These are phyloP conservation scores for Apeira syringaria DNA, from an alignment of 2,888 invertebrate genomes.

Conservation along the genomic window DNA sequence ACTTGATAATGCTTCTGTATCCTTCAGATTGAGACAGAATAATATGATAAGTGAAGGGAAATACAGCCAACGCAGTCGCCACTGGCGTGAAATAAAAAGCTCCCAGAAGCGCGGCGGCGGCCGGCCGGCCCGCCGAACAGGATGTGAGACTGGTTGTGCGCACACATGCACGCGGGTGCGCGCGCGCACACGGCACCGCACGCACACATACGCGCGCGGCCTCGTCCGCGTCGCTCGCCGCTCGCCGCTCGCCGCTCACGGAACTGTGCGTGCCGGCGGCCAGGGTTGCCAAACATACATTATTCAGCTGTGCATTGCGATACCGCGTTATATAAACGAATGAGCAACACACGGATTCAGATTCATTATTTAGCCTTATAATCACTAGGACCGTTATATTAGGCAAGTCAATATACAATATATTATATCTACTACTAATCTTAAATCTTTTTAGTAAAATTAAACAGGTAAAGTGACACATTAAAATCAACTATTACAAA, in stretches of 20 bases:
- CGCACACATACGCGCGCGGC: slow-evolving; percentile 65
- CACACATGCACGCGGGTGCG: slow-evolving; percentile 45
- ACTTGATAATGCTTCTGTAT: too few species aligned
- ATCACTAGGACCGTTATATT: too few species aligned
- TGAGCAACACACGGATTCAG: slow-evolving; percentile 22
- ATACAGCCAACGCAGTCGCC: slow-evolving; percentile 47
- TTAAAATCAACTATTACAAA: too few species aligned
- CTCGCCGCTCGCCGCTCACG: slow-evolving; percentile 71
- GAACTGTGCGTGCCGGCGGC: slow-evolving; percentile 78
- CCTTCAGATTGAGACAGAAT: neutral
- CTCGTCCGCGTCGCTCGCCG: slow-evolving; percentile 71
- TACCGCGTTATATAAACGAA: slow-evolving; percentile 34
- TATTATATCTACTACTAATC: too few species aligned
- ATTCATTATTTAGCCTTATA: too few species aligned
- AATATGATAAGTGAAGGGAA: slow-evolving; percentile 13
- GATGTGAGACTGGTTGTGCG: slow-evolving; percentile 82
- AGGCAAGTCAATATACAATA: too few species aligned
- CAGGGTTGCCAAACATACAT: slow-evolving; percentile 45
- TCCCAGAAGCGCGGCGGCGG: slow-evolving; percentile 63
- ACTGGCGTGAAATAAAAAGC: slow-evolving; percentile 79
- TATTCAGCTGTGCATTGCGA: slow-evolving; percentile 29
- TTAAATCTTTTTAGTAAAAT: too few species aligned
- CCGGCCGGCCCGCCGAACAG: slow-evolving; percentile 77
- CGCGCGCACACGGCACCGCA: slow-evolving; percentile 35
- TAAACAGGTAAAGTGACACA: too few species aligned